These are phyloP conservation scores for Brachyptera putata DNA, from an alignment of 2,888 invertebrate genomes.

Conservation along the genomic window DNA sequence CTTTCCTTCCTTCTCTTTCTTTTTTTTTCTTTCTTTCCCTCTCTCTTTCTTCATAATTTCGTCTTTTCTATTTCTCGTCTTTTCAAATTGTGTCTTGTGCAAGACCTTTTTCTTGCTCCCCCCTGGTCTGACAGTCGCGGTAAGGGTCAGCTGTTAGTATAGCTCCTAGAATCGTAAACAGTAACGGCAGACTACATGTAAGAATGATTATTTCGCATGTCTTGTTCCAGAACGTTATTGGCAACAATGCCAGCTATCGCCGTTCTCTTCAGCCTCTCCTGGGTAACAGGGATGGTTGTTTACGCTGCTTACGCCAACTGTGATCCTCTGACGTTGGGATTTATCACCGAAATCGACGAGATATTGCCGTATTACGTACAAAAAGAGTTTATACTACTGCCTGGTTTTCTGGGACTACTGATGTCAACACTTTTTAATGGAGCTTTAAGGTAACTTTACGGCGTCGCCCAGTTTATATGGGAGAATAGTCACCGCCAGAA, in stretches of 20 bases:
- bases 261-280: slow-evolving; percentile 72
- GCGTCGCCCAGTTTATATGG: neutral
- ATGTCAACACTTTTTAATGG: slow-evolving; percentile 91
- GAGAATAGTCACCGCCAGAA: too few relatives aligned
- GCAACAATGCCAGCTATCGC: slow-evolving; percentile 74
- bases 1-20: too few relatives aligned
- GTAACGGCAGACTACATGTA: too few relatives aligned
- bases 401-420: slow-evolving; percentile 85
- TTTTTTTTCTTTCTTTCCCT: too few relatives aligned
- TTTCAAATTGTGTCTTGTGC: too few relatives aligned
- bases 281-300: slow-evolving; percentile 83
- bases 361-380: slow-evolving; percentile 86
- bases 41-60: too few relatives aligned
- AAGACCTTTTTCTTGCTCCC: too few relatives aligned
- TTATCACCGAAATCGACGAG: slow-evolving; percentile 74
- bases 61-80: too few relatives aligned
- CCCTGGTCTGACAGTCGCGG: too few relatives aligned
- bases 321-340: slow-evolving; percentile 71
- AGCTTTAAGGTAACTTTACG: slow-evolving; percentile 52
- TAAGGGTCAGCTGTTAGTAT: too few relatives aligned
- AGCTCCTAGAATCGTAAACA: too few relatives aligned
- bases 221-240: slow-evolving; percentile 61
- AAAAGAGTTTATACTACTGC: slow-evolving; percentile 75
- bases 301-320: slow-evolving; percentile 79
- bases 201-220: too few relatives aligned